Evolutionary conservation across 2,797 vertebrate species (phyloP).

Genomic region (Anguilla marmorata): DNA sequence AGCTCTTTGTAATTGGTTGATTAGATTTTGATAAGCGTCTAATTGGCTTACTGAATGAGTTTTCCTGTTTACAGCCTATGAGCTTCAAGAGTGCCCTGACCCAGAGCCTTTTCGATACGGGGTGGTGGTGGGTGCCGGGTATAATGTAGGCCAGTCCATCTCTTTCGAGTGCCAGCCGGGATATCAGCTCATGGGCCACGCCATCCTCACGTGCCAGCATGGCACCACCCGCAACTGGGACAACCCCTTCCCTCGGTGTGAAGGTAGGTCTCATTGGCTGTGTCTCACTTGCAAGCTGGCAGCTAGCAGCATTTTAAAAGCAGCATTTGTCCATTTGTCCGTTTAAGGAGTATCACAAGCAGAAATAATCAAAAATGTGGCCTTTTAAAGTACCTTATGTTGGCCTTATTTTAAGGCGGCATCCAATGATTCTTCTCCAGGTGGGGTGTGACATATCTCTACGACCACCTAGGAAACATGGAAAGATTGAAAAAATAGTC

Average conservation of each 20-base stretch:
- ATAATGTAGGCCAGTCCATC: slow-evolving; percentile 95
- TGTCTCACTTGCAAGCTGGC: not conserved
- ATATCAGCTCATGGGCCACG: slow-evolving; percentile 86
- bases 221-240: slow-evolving; percentile 97
- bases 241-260: slow-evolving; percentile 89
- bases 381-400: too few species aligned
- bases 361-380: too few species aligned
- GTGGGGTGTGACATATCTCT: not conserved
- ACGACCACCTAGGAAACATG: not conserved
- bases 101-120: slow-evolving; percentile 92
- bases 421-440: too few species aligned
- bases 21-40: not conserved
- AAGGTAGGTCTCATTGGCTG: slow-evolving; percentile 77
- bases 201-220: slow-evolving; percentile 93
- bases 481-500: not conserved
- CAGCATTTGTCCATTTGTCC: not conserved
- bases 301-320: not conserved
- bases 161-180: slow-evolving; percentile 95
- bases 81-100: slow-evolving; percentile 93
- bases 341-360: too few species aligned
- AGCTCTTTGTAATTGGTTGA: slow-evolving; percentile 10
- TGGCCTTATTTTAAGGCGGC: too few species aligned
- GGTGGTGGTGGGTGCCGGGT: slow-evolving; percentile 90
- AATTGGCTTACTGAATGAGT: not conserved
- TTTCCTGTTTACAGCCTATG: slow-evolving; percentile 59